phyloP scores from a whole-genome alignment of 2,888 invertebrate genomes.

The Drosophila emarginata region DNA sequence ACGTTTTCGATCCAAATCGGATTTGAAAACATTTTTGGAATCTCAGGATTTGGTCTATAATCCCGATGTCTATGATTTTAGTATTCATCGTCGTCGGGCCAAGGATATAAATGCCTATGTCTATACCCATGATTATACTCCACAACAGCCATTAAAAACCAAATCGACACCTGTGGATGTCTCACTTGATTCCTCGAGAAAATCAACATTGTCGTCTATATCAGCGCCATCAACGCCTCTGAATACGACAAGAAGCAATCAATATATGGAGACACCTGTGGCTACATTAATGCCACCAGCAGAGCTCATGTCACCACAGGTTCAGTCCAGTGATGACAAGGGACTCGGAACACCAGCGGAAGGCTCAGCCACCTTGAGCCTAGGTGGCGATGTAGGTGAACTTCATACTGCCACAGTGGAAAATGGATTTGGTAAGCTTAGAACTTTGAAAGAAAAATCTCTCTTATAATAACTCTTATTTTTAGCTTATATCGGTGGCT shows the following conservation, averaged over 20 bases:
- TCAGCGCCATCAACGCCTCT: conserved; percentile 33
- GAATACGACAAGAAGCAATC: conserved; percentile 21
- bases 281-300: conserved; percentile 78
- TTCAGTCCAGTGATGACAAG: conserved; percentile 22
- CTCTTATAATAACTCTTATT: neutral
- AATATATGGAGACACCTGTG: conserved; percentile 78
- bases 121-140: conserved; percentile 81
- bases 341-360: conserved; percentile 1
- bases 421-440: conserved; percentile 78
- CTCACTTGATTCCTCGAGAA: conserved; percentile 40
- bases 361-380: neutral
- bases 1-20: conserved; percentile 85
- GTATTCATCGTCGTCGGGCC: conserved; percentile 84
- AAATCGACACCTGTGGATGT: conserved; percentile 60
- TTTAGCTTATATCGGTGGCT: conserved; percentile 84
- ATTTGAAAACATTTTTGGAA: conserved; percentile 83
- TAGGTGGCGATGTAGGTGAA: conserved; percentile 23
- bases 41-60: conserved; percentile 83
- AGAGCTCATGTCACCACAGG: conserved; percentile 77
- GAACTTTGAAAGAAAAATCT: neutral
- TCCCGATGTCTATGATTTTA: conserved; percentile 85
- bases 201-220: conserved; percentile 42
- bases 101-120: conserved; percentile 82
- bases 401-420: conserved; percentile 50
- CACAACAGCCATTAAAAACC: conserved; percentile 69